phyloP scores from a whole-genome alignment of 2,888 invertebrate genomes.

The Epinotia brunnichana region DNA sequence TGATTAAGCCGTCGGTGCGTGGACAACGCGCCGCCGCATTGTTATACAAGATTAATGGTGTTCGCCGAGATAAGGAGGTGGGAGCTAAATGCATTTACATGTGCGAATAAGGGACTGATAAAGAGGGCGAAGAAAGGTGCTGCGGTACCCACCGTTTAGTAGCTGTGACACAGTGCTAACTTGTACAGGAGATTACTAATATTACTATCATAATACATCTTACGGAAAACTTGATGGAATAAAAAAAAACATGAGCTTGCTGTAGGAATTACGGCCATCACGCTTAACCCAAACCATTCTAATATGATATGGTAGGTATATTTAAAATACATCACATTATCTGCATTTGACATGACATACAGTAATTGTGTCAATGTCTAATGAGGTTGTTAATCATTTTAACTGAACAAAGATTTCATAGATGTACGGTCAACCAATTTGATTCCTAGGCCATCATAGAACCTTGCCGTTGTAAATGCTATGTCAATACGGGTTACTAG shows the following conservation, averaged over 20 bases:
- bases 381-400: background rate
- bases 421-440: no score
- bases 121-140: constrained; percentile 73
- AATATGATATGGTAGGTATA: background rate
- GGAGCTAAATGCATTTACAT: constrained; percentile 83
- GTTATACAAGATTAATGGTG: constrained; percentile 83
- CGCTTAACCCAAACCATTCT: background rate
- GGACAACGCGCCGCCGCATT: constrained; percentile 72
- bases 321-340: background rate
- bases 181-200: constrained; percentile 1
- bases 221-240: background rate
- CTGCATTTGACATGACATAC: background rate
- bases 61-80: constrained; percentile 76
- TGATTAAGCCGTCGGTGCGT: constrained; percentile 79
- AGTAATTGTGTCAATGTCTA: background rate
- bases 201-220: background rate
- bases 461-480: no score
- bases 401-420: no score
- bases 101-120: constrained; percentile 81
- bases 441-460: no score
- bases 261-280: no score
- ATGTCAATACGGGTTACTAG: no score
- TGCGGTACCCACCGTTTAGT: constrained; percentile 65
- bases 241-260: no score
- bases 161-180: constrained; percentile 52